Percentiles rank a stretch among this genome's conserved stretches.
These are phyloP conservation scores for Apoda limacodes DNA, from an alignment of 2,888 invertebrate genomes.

Conservation along the genomic window DNA sequence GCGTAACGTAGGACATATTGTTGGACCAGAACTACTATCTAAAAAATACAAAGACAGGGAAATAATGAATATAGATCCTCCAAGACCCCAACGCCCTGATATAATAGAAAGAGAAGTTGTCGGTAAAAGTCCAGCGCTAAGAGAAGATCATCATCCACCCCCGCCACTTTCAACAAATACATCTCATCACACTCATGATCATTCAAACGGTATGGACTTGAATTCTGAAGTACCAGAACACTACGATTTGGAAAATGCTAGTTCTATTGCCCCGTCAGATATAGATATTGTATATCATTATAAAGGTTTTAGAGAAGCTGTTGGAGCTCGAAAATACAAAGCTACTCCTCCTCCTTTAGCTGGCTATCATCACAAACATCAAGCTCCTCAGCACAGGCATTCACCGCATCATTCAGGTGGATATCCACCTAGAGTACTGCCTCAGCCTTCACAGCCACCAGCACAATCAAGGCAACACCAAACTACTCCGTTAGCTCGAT, in stretches of 20 bases:
- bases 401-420: constrained; percentile 82
- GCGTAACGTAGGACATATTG: constrained; percentile 81
- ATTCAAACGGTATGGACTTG: constrained; percentile 79
- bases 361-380: constrained; percentile 82
- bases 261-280: constrained; percentile 97
- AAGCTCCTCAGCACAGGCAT: constrained; percentile 79
- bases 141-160: constrained; percentile 84
- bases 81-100: constrained; percentile 89
- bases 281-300: constrained; percentile 97
- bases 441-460: constrained; percentile 77
- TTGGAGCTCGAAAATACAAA: constrained; percentile 88
- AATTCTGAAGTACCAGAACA: constrained; percentile 88
- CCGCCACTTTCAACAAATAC: constrained; percentile 80
- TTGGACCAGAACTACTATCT: constrained; percentile 87
- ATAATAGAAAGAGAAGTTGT: constrained; percentile 93
- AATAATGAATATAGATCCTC: constrained; percentile 77
- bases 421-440: constrained; percentile 79
- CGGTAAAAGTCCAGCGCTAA: constrained; percentile 83
- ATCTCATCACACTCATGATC: constrained; percentile 78
- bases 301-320: constrained; percentile 90
- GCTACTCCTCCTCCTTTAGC: constrained; percentile 85
- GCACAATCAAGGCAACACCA: constrained; percentile 81
- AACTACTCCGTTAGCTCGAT: constrained; percentile 89
- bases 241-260: constrained; percentile 97
- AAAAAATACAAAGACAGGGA: constrained; percentile 92